Evolutionary conservation across 37 sponge, comb jelly and placozoan species (phyloP), one percentile per base, ranked within the genome.

Genomic region (Geodia barretti): DNA sequence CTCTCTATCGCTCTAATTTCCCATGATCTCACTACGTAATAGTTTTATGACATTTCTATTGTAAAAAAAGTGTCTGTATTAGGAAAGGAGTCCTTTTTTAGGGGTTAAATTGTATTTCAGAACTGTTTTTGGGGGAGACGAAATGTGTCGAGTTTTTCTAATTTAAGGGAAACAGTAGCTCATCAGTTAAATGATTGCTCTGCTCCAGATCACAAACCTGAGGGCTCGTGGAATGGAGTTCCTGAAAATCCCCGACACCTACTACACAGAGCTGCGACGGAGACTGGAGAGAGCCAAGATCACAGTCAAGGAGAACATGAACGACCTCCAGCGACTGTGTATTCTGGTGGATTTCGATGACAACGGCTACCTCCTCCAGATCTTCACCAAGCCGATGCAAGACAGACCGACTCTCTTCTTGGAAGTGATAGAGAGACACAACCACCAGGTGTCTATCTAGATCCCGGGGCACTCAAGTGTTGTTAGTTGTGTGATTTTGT

Each of bases 271-370:
- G 31, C 93, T 99, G 30, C 74, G 90, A 40, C 95, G 95, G 70
- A 95, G 69, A 29, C 86, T 99, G 70, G 81, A 83, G 41, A 70
- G 62, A 0, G 75, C 97, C 36, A 96, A 96, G 72, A 81, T 95
- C 72, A 88, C 78, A 47, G 92, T 99, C n/a, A 60, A 41, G 1
- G 90, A 97, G 39, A 66, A 87, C 58, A 36, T 98, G 25, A 88
- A 86, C 37, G 47, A 60, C 96, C 76, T 98, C 29, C 95, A 98
- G 76, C 79, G 87, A 28, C 64, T 98, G 74, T 88, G 89, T 26
- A 94, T 98, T n/a, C 76, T 98, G 66, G 88, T 98, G 17, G 99
- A 98, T 72, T 98, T 90, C 61, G 99, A 98, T 79, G 99, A 98
- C 72, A 84, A 91, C 65, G 99, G 99, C 39, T 98, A 98, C 84